A percentile compares a stretch with the other conserved stretches of the same genome.
Evolutionary conservation across 2,888 invertebrate genomes (phyloP).

Genomic region (Phalera bucephala): DNA sequence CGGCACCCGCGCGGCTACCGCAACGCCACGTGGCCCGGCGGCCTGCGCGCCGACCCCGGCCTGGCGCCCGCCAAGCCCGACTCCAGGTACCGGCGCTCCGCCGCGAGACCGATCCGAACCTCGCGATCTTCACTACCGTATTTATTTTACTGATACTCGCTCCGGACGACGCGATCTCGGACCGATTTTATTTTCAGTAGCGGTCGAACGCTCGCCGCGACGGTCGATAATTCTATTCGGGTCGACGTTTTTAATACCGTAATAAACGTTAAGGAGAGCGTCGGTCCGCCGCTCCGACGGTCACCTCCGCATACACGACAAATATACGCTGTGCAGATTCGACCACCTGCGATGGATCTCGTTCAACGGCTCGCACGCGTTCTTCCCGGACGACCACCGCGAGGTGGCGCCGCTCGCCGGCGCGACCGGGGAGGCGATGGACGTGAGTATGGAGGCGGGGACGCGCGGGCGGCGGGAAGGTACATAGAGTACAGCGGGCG

Average conservation of each 20-base stretch:
- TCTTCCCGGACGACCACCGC: constrained; percentile 90
- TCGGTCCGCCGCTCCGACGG: too few relatives aligned
- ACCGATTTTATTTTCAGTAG: too few relatives aligned
- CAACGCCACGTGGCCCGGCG: constrained; percentile 91
- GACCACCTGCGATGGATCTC: constrained; percentile 94
- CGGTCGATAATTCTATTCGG: too few relatives aligned
- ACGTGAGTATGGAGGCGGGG: constrained; percentile 54
- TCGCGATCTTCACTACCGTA: too few relatives aligned
- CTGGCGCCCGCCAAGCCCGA: constrained; percentile 75
- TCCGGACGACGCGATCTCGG: too few relatives aligned
- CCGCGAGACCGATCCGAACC: too few relatives aligned
- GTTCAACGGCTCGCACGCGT: constrained; percentile 92
- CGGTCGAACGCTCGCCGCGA: too few relatives aligned
- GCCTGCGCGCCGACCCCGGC: constrained; percentile 76
- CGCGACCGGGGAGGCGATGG: constrained; percentile 87
- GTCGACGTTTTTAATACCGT: too few relatives aligned
- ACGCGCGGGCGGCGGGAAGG: too few relatives aligned
- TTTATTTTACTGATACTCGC: too few relatives aligned
- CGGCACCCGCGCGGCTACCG: constrained; percentile 66
- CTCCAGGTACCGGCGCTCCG: constrained; percentile 84
- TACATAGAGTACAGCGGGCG: not conserved
- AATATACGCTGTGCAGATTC: constrained; percentile 69
- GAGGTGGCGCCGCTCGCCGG: constrained; percentile 85
- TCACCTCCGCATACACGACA: too few relatives aligned
- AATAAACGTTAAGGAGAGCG: too few relatives aligned